Evolutionary conservation across 2,888 invertebrate species (phyloP), one percentile per base, ranked within the genome.

Genomic region (Maniola hyperantus): DNA sequence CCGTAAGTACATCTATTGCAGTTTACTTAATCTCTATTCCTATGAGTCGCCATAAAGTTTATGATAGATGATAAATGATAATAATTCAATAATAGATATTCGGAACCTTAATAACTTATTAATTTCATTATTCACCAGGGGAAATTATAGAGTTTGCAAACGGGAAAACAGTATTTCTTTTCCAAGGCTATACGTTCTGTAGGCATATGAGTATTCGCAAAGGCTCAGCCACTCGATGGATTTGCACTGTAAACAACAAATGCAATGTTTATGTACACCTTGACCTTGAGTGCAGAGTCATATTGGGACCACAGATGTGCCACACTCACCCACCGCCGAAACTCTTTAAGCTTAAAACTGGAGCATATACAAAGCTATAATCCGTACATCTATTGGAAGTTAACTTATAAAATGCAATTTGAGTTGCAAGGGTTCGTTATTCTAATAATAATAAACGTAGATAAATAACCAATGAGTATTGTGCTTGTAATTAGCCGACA

Each of bases 181-280:
- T 65, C 34, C n/a, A 67, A 7, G 74, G 73, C 1, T 75, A 76
- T 58, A 74, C 76, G 1, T 79, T 72, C 64, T 72, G 69, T 34
- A 76, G 63, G 60, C 70, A 72, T 34, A 51, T 36, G 7, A 18
- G 26, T 0, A 33, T 77, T 7, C 64, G 66, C 11, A 68, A 65
- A 6, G 68, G 72, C 0, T 63, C 48, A 15, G 74, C 72, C 5
- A 58, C 65, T 6, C 68, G 76, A 6, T 80, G 78, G 79, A 34
- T 66, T 6, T 80, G 79, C 59, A 76, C 75, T 13, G 70, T 61
- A n/a, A 73, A 73, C 13, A 64, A 53, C 10, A 70, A 18, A 2
- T 80, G 80, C 36, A 55, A 62, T 2, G 71, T 71, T 0, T 78
- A 73, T 20, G 11, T 80, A 6, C 76, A 76, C 36, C 26, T 79